phyloP scores from a whole-genome alignment of 1,140 invertebrate genomes.

The Cydia pomonella region DNA sequence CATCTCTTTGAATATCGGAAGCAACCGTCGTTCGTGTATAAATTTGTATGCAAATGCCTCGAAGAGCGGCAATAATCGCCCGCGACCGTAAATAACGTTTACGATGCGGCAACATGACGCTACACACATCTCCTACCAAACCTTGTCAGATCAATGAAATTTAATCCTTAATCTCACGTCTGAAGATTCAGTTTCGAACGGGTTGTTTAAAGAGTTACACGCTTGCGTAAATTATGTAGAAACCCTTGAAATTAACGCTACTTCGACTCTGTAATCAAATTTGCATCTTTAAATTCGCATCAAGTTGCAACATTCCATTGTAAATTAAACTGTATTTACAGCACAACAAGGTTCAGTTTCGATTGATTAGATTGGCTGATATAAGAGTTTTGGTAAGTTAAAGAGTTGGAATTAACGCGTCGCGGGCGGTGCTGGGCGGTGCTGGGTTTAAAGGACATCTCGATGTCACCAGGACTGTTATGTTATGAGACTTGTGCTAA shows the following conservation, averaged over 20 bases:
- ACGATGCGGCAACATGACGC: constrained; percentile 60
- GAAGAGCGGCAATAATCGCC: constrained; percentile 65
- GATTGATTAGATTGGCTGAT: background rate
- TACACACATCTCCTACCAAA: background rate
- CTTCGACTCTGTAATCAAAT: constrained; percentile 19
- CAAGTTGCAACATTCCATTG: background rate
- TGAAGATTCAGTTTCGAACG: background rate
- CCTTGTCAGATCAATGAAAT: background rate
- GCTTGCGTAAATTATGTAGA: background rate
- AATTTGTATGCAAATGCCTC: constrained; percentile 74
- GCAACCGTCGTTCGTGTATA: constrained; percentile 58
- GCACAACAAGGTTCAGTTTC: background rate
- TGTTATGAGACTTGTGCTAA: constrained; percentile 2
- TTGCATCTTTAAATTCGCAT: background rate
- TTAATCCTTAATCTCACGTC: background rate
- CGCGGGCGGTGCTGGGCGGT: constrained; percentile 52
- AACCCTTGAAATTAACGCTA: constrained; percentile 19
- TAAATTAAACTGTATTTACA: background rate
- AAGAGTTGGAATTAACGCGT: constrained; percentile 60
- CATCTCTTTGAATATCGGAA: constrained; percentile 40
- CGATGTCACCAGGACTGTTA: constrained; percentile 1
- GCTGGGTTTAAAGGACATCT: constrained; percentile 13
- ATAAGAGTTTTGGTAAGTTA: constrained; percentile 9
- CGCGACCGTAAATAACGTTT: constrained; percentile 70
- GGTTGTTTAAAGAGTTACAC: background rate